Conservation (phyloP, 1,140 invertebrate genomes). For the Drusus annulatus region DNA sequence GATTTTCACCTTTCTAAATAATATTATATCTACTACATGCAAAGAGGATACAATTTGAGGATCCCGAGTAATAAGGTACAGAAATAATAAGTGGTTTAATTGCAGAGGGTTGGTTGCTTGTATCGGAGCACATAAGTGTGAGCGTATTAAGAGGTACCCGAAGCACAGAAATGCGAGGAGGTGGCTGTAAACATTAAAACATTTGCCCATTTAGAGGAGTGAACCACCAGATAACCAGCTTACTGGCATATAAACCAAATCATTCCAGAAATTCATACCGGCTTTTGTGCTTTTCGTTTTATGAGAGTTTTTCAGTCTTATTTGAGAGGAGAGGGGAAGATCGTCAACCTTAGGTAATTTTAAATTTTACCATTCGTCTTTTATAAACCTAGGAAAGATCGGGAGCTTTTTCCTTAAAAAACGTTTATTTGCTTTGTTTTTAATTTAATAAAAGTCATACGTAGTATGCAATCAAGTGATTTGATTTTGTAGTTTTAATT, state of each 20-base stretch:
- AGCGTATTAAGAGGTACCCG: neutral
- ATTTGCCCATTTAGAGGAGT: conserved; percentile 49
- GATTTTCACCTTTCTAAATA: too few relatives aligned
- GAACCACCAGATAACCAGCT: conserved; percentile 53
- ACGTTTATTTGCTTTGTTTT: too few relatives aligned
- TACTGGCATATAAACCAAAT: conserved; percentile 54
- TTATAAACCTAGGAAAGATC: too few relatives aligned
- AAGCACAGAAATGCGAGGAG: conserved; percentile 20
- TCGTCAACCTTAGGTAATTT: neutral
- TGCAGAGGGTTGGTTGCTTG: neutral
- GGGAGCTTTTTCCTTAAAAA: too few relatives aligned
- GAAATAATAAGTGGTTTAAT: too few relatives aligned
- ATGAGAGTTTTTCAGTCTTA: conserved; percentile 41
- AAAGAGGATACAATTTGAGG: too few relatives aligned
- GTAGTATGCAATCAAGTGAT: too few relatives aligned
- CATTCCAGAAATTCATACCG: conserved; percentile 53
- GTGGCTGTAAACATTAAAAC: conserved; percentile 53
- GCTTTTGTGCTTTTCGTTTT: conserved; percentile 54
- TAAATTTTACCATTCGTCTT: neutral
- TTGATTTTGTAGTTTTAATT: too few relatives aligned
- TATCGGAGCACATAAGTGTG: neutral
- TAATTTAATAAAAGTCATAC: too few relatives aligned
- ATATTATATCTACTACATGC: too few relatives aligned
- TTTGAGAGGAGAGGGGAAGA: neutral
- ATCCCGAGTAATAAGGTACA: too few relatives aligned